Evolutionary conservation across 2,888 invertebrate genomes (phyloP), one percentile per base, ranked within the genome.

Genomic region (Glomeris marginata): DNA sequence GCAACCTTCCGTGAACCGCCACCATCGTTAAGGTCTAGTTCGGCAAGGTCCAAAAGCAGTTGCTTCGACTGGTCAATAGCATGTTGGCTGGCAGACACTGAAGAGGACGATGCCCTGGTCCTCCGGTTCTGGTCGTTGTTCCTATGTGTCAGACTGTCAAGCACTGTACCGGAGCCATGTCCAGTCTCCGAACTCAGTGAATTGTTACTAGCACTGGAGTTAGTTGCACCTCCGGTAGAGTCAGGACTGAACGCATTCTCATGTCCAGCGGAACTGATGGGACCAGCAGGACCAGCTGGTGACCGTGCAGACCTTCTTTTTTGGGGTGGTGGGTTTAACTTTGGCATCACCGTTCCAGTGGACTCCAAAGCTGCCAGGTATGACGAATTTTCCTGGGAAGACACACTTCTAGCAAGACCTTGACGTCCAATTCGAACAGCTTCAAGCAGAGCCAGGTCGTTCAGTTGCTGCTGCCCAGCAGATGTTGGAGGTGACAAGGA

Each of bases 1-100:
- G 21, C n/a, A 16, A 20, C 5, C 18, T 81, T 86, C 48, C 84
- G 76, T 4, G 86, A 84, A 53, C 44, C 34, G 43, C 21, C 43
- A 42, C 43, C 43, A n/a, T 16, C 20, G 21, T 16, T 37, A 6
- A 50, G 22, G 6, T 38, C 33, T 20, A 50, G 20, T 15, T 50
- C 46, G 11, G 46, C 36, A n/a, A 50, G 35, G 15, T 50, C 46
- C 20, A 47, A 33, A 1, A 50, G 33, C 11, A 41, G 35, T 21
- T 50, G 50, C 40, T 50, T 45, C 1, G 50, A 20, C 13, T 46
- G 45, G 16, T 41, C 46, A 18, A 38, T 38, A 11, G 21, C 28
- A 21, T 34, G 37, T 18, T 49, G 33, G n/a, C 15, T 28, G 35
- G 41, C 6, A 16, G 35, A 5, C 36, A 36, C 16, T 15, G 46